Evolutionary conservation across 2,888 invertebrate genomes (phyloP).

Genomic region (Panorpa germanica): DNA sequence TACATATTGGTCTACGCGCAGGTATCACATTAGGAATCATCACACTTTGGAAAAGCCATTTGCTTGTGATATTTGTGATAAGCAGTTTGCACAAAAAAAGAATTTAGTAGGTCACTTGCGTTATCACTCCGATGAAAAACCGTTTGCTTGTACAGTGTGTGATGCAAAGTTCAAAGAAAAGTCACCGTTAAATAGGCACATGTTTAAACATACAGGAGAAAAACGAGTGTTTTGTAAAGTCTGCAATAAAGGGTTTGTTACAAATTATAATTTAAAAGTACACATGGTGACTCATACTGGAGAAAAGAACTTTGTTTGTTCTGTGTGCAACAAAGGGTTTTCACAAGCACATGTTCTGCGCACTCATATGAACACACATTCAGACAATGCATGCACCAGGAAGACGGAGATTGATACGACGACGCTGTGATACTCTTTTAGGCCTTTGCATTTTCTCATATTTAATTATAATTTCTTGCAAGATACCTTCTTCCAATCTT

Average conservation of each 20-base stretch:
- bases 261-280: constrained; percentile 5
- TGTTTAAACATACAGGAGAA: constrained; percentile 10
- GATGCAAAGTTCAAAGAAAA: constrained; percentile 9
- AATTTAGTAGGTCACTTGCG: constrained; percentile 9
- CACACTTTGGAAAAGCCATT: constrained; percentile 10
- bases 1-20: constrained; percentile 10
- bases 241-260: constrained; percentile 10
- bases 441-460: too few relatives aligned
- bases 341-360: constrained; percentile 10
- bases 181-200: constrained; percentile 9
- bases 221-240: constrained; percentile 9
- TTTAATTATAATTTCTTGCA: too few relatives aligned
- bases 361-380: constrained; percentile 10
- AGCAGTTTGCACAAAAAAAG: constrained; percentile 9
- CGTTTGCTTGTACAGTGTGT: constrained; percentile 8
- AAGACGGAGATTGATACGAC: too few relatives aligned
- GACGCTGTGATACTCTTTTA: too few relatives aligned
- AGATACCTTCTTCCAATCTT: too few relatives aligned
- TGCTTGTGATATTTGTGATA: constrained; percentile 9
- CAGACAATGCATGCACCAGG: too few relatives aligned
- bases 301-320: constrained; percentile 10
- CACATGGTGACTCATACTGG: constrained; percentile 11
- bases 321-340: constrained; percentile 9
- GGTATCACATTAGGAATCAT: constrained; percentile 8
- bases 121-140: constrained; percentile 9